Evolutionary conservation across 1,140 invertebrate species (phyloP).

Genomic region (Drosophila insularis): DNA sequence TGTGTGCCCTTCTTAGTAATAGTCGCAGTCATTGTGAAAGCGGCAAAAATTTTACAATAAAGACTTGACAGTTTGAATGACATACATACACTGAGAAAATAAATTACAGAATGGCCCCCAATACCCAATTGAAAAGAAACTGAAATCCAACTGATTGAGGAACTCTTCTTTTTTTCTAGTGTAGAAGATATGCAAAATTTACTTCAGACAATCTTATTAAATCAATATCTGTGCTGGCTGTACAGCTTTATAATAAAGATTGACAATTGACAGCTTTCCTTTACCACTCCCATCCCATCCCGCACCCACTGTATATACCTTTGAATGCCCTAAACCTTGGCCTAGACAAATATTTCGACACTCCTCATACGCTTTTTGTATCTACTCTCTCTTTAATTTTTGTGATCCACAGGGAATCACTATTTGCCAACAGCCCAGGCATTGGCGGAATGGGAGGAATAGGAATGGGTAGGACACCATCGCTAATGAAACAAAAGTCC

Average conservation of each 20-base stretch:
- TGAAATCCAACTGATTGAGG: too few relatives aligned
- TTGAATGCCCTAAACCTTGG: constrained; percentile 1
- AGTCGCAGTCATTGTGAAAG: neutral
- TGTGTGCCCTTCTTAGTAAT: neutral
- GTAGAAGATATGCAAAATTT: neutral
- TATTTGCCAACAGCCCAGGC: constrained; percentile 76
- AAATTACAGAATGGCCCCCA: too few relatives aligned
- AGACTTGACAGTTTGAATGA: neutral
- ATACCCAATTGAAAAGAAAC: too few relatives aligned
- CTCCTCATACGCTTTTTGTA: constrained; percentile 20
- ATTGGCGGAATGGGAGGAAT: constrained; percentile 25
- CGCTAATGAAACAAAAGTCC: constrained; percentile 78
- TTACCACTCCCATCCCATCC: too few relatives aligned
- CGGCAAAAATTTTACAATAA: neutral
- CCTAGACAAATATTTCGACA: constrained; percentile 65
- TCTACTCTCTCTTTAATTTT: constrained; percentile 2
- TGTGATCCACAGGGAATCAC: constrained; percentile 66
- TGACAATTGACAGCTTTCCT: neutral
- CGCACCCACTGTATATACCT: neutral
- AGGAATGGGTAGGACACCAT: constrained; percentile 44
- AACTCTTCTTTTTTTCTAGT: too few relatives aligned
- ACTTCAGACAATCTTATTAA: neutral
- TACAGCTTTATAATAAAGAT: neutral
- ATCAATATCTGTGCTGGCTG: neutral
- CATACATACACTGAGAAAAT: neutral